These are phyloP conservation scores for Batillaria attramentaria DNA, from an alignment of 1,140 invertebrate species.

Conservation along the genomic window DNA sequence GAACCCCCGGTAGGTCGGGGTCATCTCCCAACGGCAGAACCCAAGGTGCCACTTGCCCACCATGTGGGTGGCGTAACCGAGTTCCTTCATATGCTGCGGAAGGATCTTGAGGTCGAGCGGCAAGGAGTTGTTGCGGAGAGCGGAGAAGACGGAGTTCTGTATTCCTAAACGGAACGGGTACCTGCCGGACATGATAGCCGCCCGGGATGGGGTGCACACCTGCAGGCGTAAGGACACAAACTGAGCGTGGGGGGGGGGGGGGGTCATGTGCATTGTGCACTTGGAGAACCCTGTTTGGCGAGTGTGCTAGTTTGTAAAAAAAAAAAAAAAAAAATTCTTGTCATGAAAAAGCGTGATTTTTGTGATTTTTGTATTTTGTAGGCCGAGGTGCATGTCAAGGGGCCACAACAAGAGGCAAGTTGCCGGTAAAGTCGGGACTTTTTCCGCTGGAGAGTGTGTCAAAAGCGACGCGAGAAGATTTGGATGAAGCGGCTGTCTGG, in stretches of 20 bases:
- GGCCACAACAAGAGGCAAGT: too few species aligned
- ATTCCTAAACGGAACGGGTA: conserved; percentile 22
- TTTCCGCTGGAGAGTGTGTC: too few species aligned
- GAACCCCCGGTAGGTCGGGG: conserved; percentile 67
- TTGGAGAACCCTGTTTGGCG: too few species aligned
- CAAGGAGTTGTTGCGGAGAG: conserved; percentile 36
- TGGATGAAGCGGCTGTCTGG: too few species aligned
- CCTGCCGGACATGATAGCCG: background rate
- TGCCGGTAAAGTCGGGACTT: too few species aligned
- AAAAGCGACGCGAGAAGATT: too few species aligned
- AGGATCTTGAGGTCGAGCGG: conserved; percentile 62
- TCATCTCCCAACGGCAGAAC: conserved; percentile 65
- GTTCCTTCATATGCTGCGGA: conserved; percentile 57
- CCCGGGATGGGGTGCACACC: background rate
- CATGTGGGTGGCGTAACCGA: conserved; percentile 66
- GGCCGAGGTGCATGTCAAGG: too few species aligned
- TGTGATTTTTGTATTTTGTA: too few species aligned
- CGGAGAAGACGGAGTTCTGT: background rate
- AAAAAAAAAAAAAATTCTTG: too few species aligned
- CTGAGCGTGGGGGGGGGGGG: background rate
- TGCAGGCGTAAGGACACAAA: background rate
- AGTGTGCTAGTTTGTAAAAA: too few species aligned
- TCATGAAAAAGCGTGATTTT: too few species aligned
- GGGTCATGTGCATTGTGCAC: too few species aligned
- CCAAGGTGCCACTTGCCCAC: conserved; percentile 72